Evolutionary conservation across 2,888 invertebrate genomes (phyloP), one percentile per base, ranked within the genome.

Genomic region (Argynnis bischoffii): DNA sequence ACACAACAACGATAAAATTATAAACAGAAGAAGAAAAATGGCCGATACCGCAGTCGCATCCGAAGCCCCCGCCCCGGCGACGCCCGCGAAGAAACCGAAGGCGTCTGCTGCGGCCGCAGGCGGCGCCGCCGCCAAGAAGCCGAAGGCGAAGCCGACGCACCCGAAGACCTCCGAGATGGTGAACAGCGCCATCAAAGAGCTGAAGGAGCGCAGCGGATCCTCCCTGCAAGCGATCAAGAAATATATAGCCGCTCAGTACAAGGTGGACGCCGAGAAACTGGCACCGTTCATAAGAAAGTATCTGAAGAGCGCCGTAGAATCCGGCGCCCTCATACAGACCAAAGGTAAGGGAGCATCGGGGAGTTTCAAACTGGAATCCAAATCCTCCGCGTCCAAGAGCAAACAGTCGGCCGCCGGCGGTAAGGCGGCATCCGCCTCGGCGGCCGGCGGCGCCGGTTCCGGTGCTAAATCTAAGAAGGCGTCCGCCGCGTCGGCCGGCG

Each of bases 171-270:
- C 67, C 16, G 65, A 65, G 51, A 68, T 70, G 59, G 70, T 72
- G 41, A 71, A 64, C 53, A 68, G 69, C 21, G 72, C 72, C 18
- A 75, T 75, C 21, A 78, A 78, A 71, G 77, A 85, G 71, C 82
- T 83, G 1, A 81, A 81, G 53, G 76, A 94, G 76, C 90, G 94
- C 41, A 92, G 92, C 64, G 95, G 95, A 41, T 95, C 94, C 0
- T 94, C 94, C 0, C 77, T 84, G 72, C 90, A 82, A 79, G 89
- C 89, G 2, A 95, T 95, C 80, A 95, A 95, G 80, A 95, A 95
- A 78, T 95, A 94, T 80, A 93, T 95, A 60, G 83, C 90, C 13
- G 85, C 90, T 31, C 93, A 92, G 67, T 94, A 95, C 89, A 93
- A 93, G 69, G 69, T 55, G 1, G 65, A 64, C 64, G 64, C 69